Base-by-base conservation (phyloP, 2,888 invertebrate genomes). In the Lepidonotus clava region DNA sequence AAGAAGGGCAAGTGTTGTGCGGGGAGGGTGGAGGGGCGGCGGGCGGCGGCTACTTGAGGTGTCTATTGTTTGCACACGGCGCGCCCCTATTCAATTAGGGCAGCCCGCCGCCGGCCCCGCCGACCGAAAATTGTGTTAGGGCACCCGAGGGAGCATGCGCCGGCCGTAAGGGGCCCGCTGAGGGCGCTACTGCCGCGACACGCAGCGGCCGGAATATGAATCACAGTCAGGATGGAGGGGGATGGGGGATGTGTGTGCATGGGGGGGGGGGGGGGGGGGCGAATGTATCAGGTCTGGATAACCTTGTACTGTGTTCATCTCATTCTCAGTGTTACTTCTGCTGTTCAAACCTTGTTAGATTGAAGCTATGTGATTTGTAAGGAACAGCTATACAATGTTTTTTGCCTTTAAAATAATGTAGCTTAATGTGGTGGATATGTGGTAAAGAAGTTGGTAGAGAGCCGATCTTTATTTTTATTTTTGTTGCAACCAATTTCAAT, bases 81-180 rank as follows among this genome's bases (percentile, higher is more conserved):
- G 46, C 46, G 46, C 28, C 46, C 32, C 80, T 80, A 80, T 80
- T 80, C 80, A 80, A 80, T 80, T 80, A 80, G 28, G 80, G 51
- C 51, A 11, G 11, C 51, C 21, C 51, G n/a, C n/a, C n/a, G 80
- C 36, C 36, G 36, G 34, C 71, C 36, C 24, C 34, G 71, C n/a
- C 11, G 71, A 34, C 36, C 38, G 14, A 14, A 71, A 71, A 71
- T 71, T 71, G 71, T 71, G 71, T 71, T 71, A 71, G 34, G 71
- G 38, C 36, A n/a, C 71, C 36, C 71, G 71, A 38, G 71, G 71
- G 71, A 71, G n/a, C 11, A 38, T 11, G 14, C 71, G n/a, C 36
- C 11, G 24, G 71, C 71, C 36, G 4, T 24, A 2, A 34, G 71
- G 71, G 67, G 67, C 5, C 34, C 5, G 14, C n/a, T 4, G n/a